These are phyloP conservation scores for Tortrix viridana DNA, from an alignment of 2,888 invertebrate species.

Conservation along the genomic window DNA sequence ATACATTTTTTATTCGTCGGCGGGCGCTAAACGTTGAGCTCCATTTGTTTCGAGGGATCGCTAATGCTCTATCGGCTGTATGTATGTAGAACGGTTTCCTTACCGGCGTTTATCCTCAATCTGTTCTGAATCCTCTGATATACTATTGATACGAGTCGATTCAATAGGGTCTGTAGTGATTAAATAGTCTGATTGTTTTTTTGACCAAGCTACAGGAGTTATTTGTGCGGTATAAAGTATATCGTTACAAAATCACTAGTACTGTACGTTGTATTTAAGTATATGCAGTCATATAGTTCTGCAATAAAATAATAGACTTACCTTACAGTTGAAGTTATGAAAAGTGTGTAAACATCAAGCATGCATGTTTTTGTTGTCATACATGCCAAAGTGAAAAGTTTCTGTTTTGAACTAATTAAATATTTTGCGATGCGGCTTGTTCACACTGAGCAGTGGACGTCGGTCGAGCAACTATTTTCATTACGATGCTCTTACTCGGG, in stretches of 20 bases:
- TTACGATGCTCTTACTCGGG: conserved; percentile 52
- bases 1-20: conserved; percentile 47
- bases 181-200: conserved; percentile 10
- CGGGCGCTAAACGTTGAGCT: conserved; percentile 45
- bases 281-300: no score
- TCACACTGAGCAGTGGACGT: conserved; percentile 42
- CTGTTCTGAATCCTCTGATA: conserved; percentile 23
- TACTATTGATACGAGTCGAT: conserved; percentile 25
- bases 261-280: no score
- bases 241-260: no score
- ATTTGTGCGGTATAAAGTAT: no score
- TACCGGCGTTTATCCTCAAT: conserved; percentile 32
- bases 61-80: conserved; percentile 37
- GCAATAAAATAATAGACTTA: no score
- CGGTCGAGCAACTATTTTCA: conserved; percentile 58
- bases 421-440: conserved; percentile 41
- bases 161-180: conserved; percentile 22
- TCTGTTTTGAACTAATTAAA: conserved; percentile 37
- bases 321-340: no score
- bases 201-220: neutral
- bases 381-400: conserved; percentile 21
- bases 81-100: conserved; percentile 34
- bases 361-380: conserved; percentile 13
- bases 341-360: neutral
- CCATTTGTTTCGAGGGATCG: conserved; percentile 47